These are phyloP conservation scores for Babylonia areolata DNA, from an alignment of 1,140 invertebrate genomes.

Conservation along the genomic window DNA sequence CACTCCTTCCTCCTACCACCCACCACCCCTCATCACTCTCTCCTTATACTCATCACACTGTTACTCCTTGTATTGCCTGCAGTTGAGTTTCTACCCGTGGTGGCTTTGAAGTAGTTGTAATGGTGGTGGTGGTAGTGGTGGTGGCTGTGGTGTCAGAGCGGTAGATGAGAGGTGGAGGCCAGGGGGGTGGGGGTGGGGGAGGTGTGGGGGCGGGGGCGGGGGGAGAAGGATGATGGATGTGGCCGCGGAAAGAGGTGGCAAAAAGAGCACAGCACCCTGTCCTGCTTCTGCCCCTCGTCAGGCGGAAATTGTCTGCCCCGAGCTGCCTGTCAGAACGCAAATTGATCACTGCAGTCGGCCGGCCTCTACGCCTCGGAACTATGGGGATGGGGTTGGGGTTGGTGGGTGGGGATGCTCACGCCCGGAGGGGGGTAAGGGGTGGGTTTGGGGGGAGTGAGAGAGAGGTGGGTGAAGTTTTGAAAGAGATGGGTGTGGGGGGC, in stretches of 20 bases:
- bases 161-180: background rate
- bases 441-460: too few species aligned
- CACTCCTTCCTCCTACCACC: background rate
- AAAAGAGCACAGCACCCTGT: constrained; percentile 28
- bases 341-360: constrained; percentile 19
- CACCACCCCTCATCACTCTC: background rate
- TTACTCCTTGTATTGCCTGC: background rate
- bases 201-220: background rate
- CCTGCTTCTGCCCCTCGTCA: background rate
- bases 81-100: background rate
- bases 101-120: background rate
- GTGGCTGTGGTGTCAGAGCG: background rate
- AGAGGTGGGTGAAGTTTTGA: too few species aligned
- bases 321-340: constrained; percentile 27
- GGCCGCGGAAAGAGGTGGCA: constrained; percentile 10
- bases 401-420: too few species aligned
- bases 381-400: too few species aligned
- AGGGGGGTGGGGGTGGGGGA: background rate
- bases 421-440: too few species aligned
- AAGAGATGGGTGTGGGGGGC: too few species aligned
- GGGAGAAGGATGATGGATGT: constrained; percentile 8
- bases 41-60: background rate
- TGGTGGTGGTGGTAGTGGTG: background rate
- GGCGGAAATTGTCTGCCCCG: constrained; percentile 30
- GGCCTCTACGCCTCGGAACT: background rate